Base-by-base conservation (phyloP, 2,797 vertebrate genomes). In the Bovichtus diacanthus region DNA sequence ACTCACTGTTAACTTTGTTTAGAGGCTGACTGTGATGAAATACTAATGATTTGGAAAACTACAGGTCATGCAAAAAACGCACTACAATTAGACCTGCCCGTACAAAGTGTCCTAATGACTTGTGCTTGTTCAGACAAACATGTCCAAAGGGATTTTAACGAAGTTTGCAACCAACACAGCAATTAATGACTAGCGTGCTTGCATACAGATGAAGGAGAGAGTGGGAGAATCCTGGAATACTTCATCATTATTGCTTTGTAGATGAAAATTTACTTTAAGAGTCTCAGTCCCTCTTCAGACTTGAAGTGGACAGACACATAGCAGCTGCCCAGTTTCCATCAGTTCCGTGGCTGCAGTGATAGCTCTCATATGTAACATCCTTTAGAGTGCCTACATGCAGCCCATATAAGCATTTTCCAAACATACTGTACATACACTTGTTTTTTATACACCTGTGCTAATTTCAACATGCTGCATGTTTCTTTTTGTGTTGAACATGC, bases 81-180 rank as follows among this genome's bases (percentile, higher is more conserved):
- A 59, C 46, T 49, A 18, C 41, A 63, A 55, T 74, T 67, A 63
- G 10, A 62, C 23, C 23, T 34, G 51, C 16, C 62, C 25, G 27
- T 19, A 36, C 60, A 4, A 44, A 2, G 16, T 46, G 58, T 56
- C 54, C n/a, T 55, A 47, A 39, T 70, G 61, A 73, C 59, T 70
- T 56, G 15, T 34, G 13, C 34, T 50, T 53, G 51, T 56, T 43
- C 19, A 41, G 39, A 12, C 67, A 12, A 18, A 39, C 67, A 18
- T 3, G 49, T 60, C 53, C 41, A 56, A 70, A 74, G 43, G 13
- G 64, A 65, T 74, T 67, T 74, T 27, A 62, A 49, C 59, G 62
- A 81, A 55, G 67, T 78, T 67, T 76, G 29, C 60, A 55, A 53
- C 43, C 55, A 55, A 53, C 38, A 58, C 12, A 38, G 19, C 18